Evolutionary conservation across 2,888 invertebrate genomes (phyloP), one percentile per base, ranked within the genome.

Genomic region (Priocnemis perturbator): DNA sequence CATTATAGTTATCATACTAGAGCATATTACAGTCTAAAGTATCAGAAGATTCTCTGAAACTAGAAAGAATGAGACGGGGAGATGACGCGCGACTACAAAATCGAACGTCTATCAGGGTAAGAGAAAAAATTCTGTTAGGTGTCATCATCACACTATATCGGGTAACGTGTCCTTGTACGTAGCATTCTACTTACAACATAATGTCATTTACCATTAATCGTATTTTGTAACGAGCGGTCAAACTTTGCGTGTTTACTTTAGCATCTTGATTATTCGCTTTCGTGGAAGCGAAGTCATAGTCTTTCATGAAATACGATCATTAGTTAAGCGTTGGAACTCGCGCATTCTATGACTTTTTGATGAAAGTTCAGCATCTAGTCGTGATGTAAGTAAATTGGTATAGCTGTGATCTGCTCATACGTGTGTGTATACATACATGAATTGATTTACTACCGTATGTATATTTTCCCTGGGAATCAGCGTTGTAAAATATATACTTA

Each of bases 1-100:
- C 82, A 88, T 65, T 89, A 89, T 81, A 89, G 89, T 61, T 89
- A 89, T 57, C 89, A 89, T 68, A 89, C 89, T 61, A 81, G 88
- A 19, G 89, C 89, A 7, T 89, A 88, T 62, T 89, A 89, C 80
- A 89, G 88, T 76, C 77, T 89, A n/a, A 89, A 88, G 71, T 89
- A 89, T 66, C 86, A 87, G 67, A 85, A 86, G 71, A 87, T 89
- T 64, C 66, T 79, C 45, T 79, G 72, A 79, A 61, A 60, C 52
- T 47, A n/a, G 44, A 55, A 9, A 21, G 30, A 23, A 17, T 14
- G 53, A 20, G 37, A 60, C 23, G 50, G n/a, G n/a, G 57, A 56
- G 57, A 59, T 58, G 56, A 57, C 17, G 11, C 37, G 52, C 45
- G 60, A 23, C 50, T 26, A 45, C 17, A 19, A 23, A 50, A 64